phyloP scores from a whole-genome alignment of 2,113 vertebrate species.

The Sialia sialis region DNA sequence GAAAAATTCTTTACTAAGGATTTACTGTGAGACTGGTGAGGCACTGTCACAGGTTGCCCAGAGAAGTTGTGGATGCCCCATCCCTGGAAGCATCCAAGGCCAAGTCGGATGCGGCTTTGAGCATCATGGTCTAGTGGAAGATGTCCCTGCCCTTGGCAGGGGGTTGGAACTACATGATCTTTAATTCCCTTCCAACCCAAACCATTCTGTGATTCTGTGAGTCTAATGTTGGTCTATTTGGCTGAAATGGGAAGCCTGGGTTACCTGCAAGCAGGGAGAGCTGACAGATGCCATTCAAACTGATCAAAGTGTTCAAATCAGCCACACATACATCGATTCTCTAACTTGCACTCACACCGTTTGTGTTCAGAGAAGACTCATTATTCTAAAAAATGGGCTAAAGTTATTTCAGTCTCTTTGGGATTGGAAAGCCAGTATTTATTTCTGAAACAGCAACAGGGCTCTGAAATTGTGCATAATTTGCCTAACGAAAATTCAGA shows the following conservation, averaged over 20 bases:
- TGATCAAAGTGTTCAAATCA: neutral
- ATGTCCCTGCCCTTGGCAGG: neutral
- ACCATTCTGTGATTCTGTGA: neutral
- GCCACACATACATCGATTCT: neutral
- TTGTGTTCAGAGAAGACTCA: neutral
- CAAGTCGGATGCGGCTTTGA: neutral
- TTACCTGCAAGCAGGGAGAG: neutral
- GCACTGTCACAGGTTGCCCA: neutral
- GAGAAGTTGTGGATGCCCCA: too few species aligned
- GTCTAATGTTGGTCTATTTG: neutral
- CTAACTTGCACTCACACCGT: fast-evolving
- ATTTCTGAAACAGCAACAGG: neutral
- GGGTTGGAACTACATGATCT: neutral
- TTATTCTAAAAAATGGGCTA: neutral
- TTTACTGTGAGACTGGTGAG: neutral
- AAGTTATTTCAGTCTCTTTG: neutral
- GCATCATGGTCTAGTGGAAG: neutral
- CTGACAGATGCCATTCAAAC: neutral
- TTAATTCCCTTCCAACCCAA: neutral
- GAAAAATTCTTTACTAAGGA: neutral
- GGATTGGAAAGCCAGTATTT: neutral
- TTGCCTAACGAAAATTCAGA: neutral
- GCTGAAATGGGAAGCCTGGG: neutral
- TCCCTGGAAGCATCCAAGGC: neutral
- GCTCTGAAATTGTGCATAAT: neutral